These are phyloP conservation scores for Benthosema pterotum DNA, from an alignment of 2,797 vertebrate genomes.

Conservation along the genomic window DNA sequence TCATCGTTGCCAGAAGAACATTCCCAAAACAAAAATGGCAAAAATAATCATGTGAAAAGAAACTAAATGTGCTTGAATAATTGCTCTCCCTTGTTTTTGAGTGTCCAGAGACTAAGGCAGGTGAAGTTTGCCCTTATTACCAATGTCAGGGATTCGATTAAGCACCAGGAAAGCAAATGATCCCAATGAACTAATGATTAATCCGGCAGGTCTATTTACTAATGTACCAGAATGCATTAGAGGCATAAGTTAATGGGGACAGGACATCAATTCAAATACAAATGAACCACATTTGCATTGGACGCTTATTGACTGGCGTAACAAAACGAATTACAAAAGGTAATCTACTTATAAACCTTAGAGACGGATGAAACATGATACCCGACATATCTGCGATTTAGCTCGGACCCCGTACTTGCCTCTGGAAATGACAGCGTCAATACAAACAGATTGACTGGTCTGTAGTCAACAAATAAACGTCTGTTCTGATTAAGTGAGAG, in stretches of 20 bases:
- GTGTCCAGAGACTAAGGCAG: constrained; percentile 72
- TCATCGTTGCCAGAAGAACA: constrained; percentile 6
- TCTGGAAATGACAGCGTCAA: constrained; percentile 76
- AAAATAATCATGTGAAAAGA: constrained; percentile 55
- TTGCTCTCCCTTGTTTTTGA: constrained; percentile 81
- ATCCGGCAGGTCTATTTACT: constrained; percentile 96
- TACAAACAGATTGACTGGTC: constrained; percentile 61
- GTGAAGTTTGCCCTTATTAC: constrained; percentile 91
- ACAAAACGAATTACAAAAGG: constrained; percentile 94
- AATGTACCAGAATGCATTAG: constrained; percentile 98
- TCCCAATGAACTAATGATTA: constrained; percentile 97
- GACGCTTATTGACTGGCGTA: constrained; percentile 95
- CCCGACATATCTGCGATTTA: constrained; percentile 75
- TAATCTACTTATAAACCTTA: constrained; percentile 93
- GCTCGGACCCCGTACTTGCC: constrained; percentile 60
- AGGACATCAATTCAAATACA: constrained; percentile 99
- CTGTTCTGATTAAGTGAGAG: constrained; percentile 51
- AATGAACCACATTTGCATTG: constrained; percentile 98
- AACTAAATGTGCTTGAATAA: constrained; percentile 60
- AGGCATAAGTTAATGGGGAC: constrained; percentile 99
- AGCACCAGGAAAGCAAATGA: constrained; percentile 90
- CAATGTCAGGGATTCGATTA: constrained; percentile 91
- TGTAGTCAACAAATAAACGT: constrained; percentile 62
- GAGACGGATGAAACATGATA: constrained; percentile 85
- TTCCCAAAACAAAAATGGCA: constrained; percentile 37